These are phyloP conservation scores for Benthosema pterotum DNA, from an alignment of 2,797 vertebrate genomes.

Conservation along the genomic window DNA sequence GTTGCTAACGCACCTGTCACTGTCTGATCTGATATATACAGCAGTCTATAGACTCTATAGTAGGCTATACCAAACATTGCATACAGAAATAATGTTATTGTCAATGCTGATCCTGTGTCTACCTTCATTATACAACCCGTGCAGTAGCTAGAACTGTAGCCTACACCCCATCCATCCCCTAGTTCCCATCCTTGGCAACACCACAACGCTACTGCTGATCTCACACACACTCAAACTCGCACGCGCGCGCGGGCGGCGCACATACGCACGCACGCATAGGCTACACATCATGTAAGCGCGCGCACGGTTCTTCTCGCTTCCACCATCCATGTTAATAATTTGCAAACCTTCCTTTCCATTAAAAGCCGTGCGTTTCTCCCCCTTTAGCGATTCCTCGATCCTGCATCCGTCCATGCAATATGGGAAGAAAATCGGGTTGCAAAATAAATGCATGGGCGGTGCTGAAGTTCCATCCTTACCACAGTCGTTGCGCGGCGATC, in stretches of 20 bases:
- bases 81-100: too few relatives aligned
- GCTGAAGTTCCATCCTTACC: slow-evolving; percentile 78
- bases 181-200: slow-evolving; percentile 54
- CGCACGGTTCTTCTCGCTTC: slow-evolving; percentile 8
- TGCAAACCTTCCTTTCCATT: slow-evolving; percentile 29
- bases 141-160: too few relatives aligned
- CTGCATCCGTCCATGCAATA: slow-evolving; percentile 28
- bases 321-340: slow-evolving; percentile 30
- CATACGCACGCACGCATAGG: slow-evolving; percentile 7
- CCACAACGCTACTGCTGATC: slow-evolving; percentile 45
- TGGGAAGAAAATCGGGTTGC: slow-evolving; percentile 58
- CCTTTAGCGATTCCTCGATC: too few relatives aligned
- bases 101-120: slow-evolving; percentile 6
- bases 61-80: slow-evolving; percentile 34
- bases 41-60: too few relatives aligned
- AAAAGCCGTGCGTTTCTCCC: slow-evolving; percentile 5
- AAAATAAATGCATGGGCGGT: slow-evolving; percentile 57
- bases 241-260: neutral
- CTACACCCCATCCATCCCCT: slow-evolving; percentile 19
- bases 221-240: slow-evolving; percentile 30
- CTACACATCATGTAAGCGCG: too few relatives aligned
- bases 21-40: slow-evolving; percentile 2
- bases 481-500: slow-evolving; percentile 64
- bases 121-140: slow-evolving; percentile 15
- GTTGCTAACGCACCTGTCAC: slow-evolving; percentile 46